Evolutionary conservation across 2,888 invertebrate genomes (phyloP).

Genomic region (Lasioglossum zephyrum): DNA sequence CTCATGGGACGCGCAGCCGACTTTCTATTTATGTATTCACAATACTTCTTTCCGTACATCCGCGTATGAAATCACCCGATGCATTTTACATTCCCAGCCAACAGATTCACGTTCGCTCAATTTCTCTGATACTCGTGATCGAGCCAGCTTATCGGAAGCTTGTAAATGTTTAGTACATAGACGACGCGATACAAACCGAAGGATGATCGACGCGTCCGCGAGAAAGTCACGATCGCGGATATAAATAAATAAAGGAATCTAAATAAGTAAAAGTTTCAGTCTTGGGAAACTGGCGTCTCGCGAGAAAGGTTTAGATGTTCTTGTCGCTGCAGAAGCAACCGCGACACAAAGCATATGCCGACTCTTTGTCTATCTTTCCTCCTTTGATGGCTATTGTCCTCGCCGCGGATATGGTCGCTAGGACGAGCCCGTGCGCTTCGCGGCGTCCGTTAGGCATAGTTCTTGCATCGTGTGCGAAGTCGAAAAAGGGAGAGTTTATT

Average conservation of each 20-base stretch:
- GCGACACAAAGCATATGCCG: conserved; percentile 58
- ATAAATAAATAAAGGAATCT: neutral
- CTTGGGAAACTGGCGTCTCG: neutral
- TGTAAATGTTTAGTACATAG: neutral
- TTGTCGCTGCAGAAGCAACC: neutral
- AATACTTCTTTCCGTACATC: conserved; percentile 21
- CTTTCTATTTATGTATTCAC: conserved; percentile 39
- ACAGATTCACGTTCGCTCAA: neutral
- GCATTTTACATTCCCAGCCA: conserved; percentile 9
- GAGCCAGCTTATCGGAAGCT: neutral
- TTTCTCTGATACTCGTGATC: neutral
- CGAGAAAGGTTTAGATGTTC: neutral
- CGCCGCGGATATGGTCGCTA: conserved; percentile 17
- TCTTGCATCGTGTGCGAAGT: neutral
- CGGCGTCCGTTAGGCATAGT: neutral
- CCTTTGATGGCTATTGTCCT: conserved; percentile 39
- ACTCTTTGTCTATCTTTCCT: conserved; percentile 54
- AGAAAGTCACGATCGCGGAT: neutral
- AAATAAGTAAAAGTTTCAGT: neutral
- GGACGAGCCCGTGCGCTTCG: neutral
- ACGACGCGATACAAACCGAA: neutral
- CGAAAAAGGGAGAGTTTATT: neutral
- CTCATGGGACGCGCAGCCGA: neutral
- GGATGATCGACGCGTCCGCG: neutral
- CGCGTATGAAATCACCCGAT: conserved; percentile 1